Evolutionary conservation across 2,888 invertebrate species (phyloP).

Genomic region (Phyto melanocephala): DNA sequence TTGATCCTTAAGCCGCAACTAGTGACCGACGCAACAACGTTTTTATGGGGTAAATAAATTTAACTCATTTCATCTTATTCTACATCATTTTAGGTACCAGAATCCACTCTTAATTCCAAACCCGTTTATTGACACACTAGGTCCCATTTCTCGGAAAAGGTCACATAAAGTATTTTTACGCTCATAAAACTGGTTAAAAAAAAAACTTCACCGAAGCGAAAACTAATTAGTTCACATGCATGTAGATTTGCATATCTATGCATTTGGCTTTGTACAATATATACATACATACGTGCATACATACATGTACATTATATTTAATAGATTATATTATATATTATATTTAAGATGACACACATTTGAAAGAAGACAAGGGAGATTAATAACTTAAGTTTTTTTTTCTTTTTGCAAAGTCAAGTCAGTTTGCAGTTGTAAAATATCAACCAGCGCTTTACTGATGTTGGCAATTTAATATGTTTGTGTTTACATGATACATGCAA

Average conservation of each 20-base stretch:
- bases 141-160: too few species aligned
- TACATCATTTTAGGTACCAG: too few species aligned
- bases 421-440: constrained; percentile 46
- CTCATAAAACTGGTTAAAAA: too few species aligned
- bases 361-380: constrained; percentile 21
- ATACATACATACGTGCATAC: not conserved
- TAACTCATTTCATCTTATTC: too few species aligned
- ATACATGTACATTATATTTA: too few species aligned
- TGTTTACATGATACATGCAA: constrained; percentile 34
- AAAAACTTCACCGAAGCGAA: not conserved
- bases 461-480: constrained; percentile 45
- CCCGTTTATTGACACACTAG: too few species aligned
- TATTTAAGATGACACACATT: constrained; percentile 63
- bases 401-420: constrained; percentile 44
- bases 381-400: constrained; percentile 1
- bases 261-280: not conserved
- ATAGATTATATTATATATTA: too few species aligned
- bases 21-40: too few species aligned
- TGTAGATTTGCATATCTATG: not conserved
- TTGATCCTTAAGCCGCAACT: too few species aligned
- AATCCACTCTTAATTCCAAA: too few species aligned
- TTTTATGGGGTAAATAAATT: too few species aligned
- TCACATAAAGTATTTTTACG: too few species aligned
- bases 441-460: constrained; percentile 8
- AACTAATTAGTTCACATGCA: constrained; percentile 20